Percentiles rank a stretch among this genome's conserved stretches.
Evolutionary conservation across 2,797 vertebrate genomes (phyloP).

Genomic region (Notoglanidium macrostoma): DNA sequence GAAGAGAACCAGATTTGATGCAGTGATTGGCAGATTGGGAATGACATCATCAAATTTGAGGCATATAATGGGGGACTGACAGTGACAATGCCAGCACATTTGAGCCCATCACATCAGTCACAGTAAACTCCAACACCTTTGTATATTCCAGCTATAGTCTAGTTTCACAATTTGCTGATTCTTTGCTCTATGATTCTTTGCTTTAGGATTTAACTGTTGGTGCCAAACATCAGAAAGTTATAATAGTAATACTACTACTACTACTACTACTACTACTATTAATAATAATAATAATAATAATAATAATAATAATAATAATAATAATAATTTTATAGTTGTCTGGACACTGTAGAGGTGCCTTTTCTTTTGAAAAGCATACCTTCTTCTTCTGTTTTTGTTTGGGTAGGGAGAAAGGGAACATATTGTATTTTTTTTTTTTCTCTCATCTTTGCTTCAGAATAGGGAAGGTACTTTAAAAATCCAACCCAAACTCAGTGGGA

Average conservation of each 20-base stretch:
- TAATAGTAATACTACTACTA: too few species aligned
- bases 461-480: background rate
- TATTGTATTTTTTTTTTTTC: background rate
- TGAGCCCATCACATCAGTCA: background rate
- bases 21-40: background rate
- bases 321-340: too few species aligned
- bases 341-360: background rate
- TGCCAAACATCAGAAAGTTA: too few species aligned
- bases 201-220: too few species aligned
- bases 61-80: background rate
- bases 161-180: background rate
- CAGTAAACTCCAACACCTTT: background rate
- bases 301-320: too few species aligned
- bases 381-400: background rate
- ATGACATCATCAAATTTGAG: background rate
- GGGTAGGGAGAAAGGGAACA: background rate
- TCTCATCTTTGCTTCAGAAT: background rate
- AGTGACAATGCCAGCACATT: background rate
- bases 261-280: too few species aligned
- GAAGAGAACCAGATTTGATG: background rate
- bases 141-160: background rate
- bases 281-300: too few species aligned
- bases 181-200: background rate
- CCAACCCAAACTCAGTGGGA: background rate
- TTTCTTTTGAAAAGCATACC: background rate